A percentile compares a stretch with the other conserved stretches of the same genome.
Conservation (phyloP, 2,113 vertebrate genomes). For the Zapus hudsonius region DNA sequence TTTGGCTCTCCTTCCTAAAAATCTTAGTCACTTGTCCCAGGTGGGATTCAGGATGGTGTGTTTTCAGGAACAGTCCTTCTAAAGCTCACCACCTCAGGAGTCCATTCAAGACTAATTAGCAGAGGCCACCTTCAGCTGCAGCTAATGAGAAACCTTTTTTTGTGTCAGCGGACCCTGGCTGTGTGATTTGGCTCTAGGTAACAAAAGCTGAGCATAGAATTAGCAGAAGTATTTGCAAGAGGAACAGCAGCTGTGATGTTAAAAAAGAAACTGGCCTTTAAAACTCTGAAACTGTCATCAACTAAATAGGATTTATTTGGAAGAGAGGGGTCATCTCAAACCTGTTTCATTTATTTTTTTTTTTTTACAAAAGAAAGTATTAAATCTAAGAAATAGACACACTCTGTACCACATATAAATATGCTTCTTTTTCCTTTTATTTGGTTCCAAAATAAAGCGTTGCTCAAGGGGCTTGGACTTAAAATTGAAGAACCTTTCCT, state of each 20-base stretch:
- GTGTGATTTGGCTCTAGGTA: background rate
- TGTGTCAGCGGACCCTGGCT: background rate
- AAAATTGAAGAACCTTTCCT: background rate
- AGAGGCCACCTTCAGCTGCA: background rate
- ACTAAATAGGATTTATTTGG: conserved; percentile 18
- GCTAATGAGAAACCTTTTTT: background rate
- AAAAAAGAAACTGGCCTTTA: background rate
- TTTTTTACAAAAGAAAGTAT: conserved; percentile 9
- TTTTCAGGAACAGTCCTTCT: background rate
- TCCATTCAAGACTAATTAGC: background rate
- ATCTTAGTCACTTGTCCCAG: background rate
- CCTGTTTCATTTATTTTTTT: background rate
- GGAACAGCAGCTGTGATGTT: background rate
- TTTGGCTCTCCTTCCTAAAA: conserved; percentile 1
- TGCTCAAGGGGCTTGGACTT: background rate
- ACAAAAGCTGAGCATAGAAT: background rate
- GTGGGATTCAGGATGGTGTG: background rate
- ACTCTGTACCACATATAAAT: background rate
- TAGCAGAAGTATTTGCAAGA: background rate
- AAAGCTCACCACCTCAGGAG: background rate
- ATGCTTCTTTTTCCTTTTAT: background rate
- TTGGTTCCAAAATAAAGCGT: background rate
- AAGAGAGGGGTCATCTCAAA: background rate
- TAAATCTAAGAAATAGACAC: background rate
- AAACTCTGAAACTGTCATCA: conserved; percentile 13